Percentiles rank a stretch among this genome's conserved stretches.
phyloP scores from a whole-genome alignment of 2,797 vertebrate genomes.

The Erpetoichthys calabaricus region DNA sequence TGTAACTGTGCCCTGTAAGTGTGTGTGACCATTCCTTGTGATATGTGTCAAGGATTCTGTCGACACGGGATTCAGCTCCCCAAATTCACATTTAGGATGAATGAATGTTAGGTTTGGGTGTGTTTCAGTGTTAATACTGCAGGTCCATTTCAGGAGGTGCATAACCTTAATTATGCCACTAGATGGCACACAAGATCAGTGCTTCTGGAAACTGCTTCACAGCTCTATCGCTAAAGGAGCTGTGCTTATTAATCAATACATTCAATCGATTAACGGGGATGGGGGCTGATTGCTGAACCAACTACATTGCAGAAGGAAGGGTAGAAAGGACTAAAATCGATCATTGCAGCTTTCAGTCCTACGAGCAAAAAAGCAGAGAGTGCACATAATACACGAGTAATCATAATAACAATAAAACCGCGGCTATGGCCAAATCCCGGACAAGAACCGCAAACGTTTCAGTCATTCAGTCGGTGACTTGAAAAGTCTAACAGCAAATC shows the following conservation, averaged over 20 bases:
- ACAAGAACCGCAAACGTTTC: no score
- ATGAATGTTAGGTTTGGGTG: no score
- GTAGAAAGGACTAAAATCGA: slow-evolving; percentile 39
- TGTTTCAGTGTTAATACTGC: no score
- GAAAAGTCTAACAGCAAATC: no score
- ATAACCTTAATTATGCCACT: slow-evolving; percentile 28
- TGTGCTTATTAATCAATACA: slow-evolving; percentile 61
- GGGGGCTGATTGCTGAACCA: slow-evolving; percentile 69
- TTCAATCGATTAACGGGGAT: slow-evolving; percentile 59
- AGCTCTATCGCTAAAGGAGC: slow-evolving; percentile 54
- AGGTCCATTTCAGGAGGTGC: slow-evolving; percentile 7
- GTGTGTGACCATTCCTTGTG: no score
- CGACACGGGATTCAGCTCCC: no score
- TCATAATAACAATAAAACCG: no score
- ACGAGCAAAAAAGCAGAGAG: slow-evolving; percentile 45
- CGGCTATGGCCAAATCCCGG: no score
- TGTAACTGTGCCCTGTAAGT: no score
- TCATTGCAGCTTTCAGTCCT: slow-evolving; percentile 65
- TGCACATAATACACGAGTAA: slow-evolving; percentile 20
- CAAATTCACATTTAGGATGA: no score
- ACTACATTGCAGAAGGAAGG: slow-evolving; percentile 52
- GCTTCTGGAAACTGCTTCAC: slow-evolving; percentile 29
- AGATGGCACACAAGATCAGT: slow-evolving; percentile 50
- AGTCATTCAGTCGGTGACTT: background rate
- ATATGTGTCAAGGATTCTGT: no score